These are phyloP conservation scores for Gulo gulo DNA, from an alignment of 2,113 vertebrate species.

Conservation along the genomic window DNA sequence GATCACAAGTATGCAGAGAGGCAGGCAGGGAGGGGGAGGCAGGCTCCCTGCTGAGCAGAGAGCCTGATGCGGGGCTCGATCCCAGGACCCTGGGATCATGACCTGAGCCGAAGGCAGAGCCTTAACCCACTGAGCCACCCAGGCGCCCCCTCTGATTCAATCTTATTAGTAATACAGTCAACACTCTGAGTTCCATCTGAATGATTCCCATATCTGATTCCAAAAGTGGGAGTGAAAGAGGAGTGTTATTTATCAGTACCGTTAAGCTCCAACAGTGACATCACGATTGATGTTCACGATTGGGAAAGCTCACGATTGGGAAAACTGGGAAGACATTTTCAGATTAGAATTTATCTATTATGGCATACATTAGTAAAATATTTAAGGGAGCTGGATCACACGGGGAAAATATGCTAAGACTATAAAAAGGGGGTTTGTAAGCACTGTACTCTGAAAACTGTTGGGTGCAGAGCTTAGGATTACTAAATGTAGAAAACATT, in stretches of 20 bases:
- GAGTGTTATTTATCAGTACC: background rate
- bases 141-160: background rate
- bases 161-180: background rate
- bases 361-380: background rate
- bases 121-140: too few species aligned
- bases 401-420: conserved; percentile 5
- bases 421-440: conserved; percentile 5
- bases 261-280: background rate
- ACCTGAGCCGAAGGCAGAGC: too few species aligned
- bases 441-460: background rate
- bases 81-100: too few species aligned
- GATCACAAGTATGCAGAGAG: too few species aligned
- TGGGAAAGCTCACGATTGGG: background rate
- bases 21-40: too few species aligned
- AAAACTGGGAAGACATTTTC: conserved; percentile 14
- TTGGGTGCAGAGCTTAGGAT: background rate
- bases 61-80: too few species aligned
- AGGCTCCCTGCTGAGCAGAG: too few species aligned
- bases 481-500: background rate
- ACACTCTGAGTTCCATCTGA: background rate
- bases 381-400: background rate
- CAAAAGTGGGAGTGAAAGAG: background rate
- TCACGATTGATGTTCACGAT: background rate
- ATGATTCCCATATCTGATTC: background rate
- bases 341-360: background rate